Conservation (phyloP, 2,113 vertebrate genomes). For the Elephantulus edwardii region DNA sequence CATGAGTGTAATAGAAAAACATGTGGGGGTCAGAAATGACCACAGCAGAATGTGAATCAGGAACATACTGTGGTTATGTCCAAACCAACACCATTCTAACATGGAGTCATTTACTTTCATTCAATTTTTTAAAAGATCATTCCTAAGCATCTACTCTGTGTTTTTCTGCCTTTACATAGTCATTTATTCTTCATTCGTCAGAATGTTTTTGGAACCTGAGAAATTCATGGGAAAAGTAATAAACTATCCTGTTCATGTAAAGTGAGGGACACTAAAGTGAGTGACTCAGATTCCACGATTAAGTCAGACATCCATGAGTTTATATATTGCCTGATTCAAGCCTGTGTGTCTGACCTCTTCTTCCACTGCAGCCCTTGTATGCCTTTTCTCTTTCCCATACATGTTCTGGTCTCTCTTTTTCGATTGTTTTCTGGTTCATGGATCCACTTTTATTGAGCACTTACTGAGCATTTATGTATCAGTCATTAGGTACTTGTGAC, state of each 20-base stretch:
- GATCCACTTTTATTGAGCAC: not conserved
- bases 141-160: constrained; percentile 47
- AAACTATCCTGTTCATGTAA: constrained; percentile 14
- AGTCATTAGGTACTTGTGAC: not conserved
- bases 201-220: constrained; percentile 48
- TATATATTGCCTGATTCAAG: not conserved
- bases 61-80: constrained; percentile 56
- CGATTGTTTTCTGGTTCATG: not conserved
- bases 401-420: not conserved
- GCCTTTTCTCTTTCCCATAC: not conserved
- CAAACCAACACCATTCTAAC: constrained; percentile 47
- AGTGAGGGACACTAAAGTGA: not conserved
- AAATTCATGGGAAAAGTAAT: constrained; percentile 45
- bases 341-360: not conserved
- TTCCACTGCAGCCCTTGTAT: not conserved
- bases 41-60: constrained; percentile 60
- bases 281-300: not conserved
- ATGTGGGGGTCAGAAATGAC: constrained; percentile 51
- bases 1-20: constrained; percentile 58
- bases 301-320: not conserved
- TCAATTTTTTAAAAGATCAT: constrained; percentile 50
- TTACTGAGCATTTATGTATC: not conserved
- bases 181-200: constrained; percentile 46
- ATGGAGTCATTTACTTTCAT: constrained; percentile 53
- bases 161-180: constrained; percentile 57